Evolutionary conservation across 2,888 invertebrate species (phyloP).

Genomic region (Onchidella celtica): DNA sequence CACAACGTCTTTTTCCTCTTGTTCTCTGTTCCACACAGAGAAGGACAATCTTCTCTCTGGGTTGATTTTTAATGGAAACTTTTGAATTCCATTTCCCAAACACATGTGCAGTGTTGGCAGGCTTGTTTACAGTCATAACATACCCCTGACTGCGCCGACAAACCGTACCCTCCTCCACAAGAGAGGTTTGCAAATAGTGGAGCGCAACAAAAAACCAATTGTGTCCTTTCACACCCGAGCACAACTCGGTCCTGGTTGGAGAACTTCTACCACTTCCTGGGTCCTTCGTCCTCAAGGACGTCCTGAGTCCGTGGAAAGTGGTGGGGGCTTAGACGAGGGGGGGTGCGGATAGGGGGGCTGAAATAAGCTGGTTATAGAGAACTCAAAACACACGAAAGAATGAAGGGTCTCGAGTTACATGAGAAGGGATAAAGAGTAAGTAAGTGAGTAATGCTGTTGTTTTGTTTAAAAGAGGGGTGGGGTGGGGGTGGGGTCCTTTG

Average conservation of each 20-base stretch:
- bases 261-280: not conserved
- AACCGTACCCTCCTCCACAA: not conserved
- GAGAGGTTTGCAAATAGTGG: slow-evolving; percentile 41
- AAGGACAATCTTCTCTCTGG: not conserved
- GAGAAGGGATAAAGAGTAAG: too few species aligned
- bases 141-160: not conserved
- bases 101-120: slow-evolving; percentile 11
- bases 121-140: slow-evolving; percentile 19
- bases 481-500: too few species aligned
- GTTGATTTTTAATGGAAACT: not conserved
- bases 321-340: too few species aligned
- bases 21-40: not conserved
- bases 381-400: too few species aligned
- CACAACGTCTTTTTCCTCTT: not conserved
- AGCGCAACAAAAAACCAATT: slow-evolving; percentile 17
- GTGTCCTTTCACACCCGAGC: not conserved
- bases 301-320: not conserved
- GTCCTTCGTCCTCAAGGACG: not conserved
- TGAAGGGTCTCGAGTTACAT: too few species aligned
- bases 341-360: too few species aligned
- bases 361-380: too few species aligned
- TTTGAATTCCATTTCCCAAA: not conserved
- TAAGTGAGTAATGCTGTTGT: too few species aligned
- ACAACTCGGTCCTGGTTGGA: not conserved
- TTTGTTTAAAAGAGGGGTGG: too few species aligned